A percentile compares a stretch with the other conserved stretches of the same genome.
Evolutionary conservation across 2,888 invertebrate genomes (phyloP).

Genomic region (Epistrophe eligans): DNA sequence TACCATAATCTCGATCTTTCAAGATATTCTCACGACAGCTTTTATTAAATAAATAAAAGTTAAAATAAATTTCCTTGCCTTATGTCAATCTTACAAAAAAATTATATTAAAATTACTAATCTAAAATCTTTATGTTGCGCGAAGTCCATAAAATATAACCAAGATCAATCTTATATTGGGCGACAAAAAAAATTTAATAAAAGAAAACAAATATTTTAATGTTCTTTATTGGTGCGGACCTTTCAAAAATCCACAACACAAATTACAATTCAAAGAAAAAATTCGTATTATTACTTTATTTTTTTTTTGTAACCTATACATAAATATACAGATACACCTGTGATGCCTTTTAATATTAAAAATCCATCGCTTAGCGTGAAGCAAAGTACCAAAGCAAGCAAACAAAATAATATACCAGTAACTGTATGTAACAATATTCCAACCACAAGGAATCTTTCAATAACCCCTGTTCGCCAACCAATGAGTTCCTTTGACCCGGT

Average conservation of each 20-base stretch:
- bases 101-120: background rate
- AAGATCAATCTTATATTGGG: constrained; percentile 5
- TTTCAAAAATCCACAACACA: background rate
- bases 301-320: background rate
- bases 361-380: background rate
- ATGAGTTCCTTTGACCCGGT: constrained; percentile 25
- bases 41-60: no score
- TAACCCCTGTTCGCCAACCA: constrained; percentile 15
- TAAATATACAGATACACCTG: constrained; percentile 8
- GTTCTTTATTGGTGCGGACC: background rate
- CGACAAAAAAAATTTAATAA: background rate
- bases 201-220: background rate
- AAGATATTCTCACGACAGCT: no score
- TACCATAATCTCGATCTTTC: no score
- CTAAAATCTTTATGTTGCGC: constrained; percentile 1
- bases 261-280: constrained; percentile 23
- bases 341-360: constrained; percentile 26
- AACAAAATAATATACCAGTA: constrained; percentile 2
- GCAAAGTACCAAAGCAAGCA: no score
- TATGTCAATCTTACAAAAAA: no score
- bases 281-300: constrained; percentile 3
- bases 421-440: constrained; percentile 1
- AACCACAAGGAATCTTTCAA: constrained; percentile 27
- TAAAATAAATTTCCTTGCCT: no score
- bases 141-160: constrained; percentile 21